Evolutionary conservation across 2,888 invertebrate species (phyloP).

Genomic region (Nymphalis urticae): DNA sequence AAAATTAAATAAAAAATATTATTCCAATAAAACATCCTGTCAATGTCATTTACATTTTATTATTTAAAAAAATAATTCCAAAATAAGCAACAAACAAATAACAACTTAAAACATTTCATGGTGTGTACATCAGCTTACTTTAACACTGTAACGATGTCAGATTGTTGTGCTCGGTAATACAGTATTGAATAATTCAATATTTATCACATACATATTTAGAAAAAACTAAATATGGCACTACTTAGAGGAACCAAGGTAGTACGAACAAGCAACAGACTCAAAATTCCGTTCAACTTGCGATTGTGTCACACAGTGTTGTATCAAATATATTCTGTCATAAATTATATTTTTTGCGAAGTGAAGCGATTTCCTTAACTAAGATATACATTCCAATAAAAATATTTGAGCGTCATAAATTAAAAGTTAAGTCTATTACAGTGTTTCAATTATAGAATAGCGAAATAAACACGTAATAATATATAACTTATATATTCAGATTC

Average conservation of each 20-base stretch:
- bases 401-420: constrained; percentile 36
- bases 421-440: constrained; percentile 59
- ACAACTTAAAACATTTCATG: constrained; percentile 74
- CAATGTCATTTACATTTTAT: constrained; percentile 68
- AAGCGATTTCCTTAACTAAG: constrained; percentile 16
- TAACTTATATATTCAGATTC: constrained; percentile 74
- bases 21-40: constrained; percentile 71
- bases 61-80: constrained; percentile 77
- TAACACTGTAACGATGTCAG: constrained; percentile 60
- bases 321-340: constrained; percentile 16
- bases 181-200: constrained; percentile 19
- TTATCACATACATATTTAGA: constrained; percentile 40
- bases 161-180: constrained; percentile 16
- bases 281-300: not conserved
- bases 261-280: constrained; percentile 1
- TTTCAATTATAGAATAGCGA: constrained; percentile 57
- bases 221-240: constrained; percentile 44
- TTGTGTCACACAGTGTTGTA: constrained; percentile 11
- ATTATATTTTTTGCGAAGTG: constrained; percentile 20
- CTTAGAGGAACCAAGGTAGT: constrained; percentile 4
- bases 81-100: constrained; percentile 82
- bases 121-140: constrained; percentile 63
- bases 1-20: constrained; percentile 32
- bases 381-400: constrained; percentile 25
- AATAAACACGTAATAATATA: constrained; percentile 65